A percentile compares a stretch with the other conserved stretches of the same genome.
These are phyloP conservation scores for Ramphastos sulfuratus DNA, from an alignment of 2,113 vertebrate species.

Conservation along the genomic window DNA sequence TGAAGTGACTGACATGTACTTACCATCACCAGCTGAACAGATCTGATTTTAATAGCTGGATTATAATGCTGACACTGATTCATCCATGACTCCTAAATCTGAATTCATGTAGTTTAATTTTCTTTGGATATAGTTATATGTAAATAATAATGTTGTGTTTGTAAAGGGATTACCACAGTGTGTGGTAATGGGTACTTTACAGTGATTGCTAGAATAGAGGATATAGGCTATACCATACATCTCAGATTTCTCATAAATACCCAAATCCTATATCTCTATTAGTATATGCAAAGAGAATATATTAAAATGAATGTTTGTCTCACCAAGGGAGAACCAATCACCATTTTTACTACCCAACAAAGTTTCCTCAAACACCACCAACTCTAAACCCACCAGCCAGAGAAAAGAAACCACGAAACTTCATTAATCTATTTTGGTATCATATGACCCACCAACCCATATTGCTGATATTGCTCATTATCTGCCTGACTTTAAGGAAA, in stretches of 20 bases:
- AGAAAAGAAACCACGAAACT: background rate
- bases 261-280: background rate
- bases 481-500: background rate
- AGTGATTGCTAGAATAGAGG: background rate
- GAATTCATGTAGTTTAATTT: background rate
- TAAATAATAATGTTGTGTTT: background rate
- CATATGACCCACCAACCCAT: background rate
- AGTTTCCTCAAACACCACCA: background rate
- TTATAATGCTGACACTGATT: background rate
- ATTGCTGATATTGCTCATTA: background rate
- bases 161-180: background rate
- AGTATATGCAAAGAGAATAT: background rate
- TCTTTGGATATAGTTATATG: background rate
- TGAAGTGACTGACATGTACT: background rate
- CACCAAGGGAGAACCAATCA: background rate
- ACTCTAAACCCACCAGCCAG: background rate
- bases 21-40: background rate
- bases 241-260: background rate
- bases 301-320: background rate
- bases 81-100: background rate
- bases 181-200: background rate
- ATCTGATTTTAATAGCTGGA: conserved; percentile 18
- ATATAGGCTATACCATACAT: background rate
- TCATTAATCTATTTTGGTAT: background rate
- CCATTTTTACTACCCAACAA: background rate